These are phyloP conservation scores for Brachionus koreanus DNA, from an alignment of 1,140 invertebrate genomes.

Conservation along the genomic window DNA sequence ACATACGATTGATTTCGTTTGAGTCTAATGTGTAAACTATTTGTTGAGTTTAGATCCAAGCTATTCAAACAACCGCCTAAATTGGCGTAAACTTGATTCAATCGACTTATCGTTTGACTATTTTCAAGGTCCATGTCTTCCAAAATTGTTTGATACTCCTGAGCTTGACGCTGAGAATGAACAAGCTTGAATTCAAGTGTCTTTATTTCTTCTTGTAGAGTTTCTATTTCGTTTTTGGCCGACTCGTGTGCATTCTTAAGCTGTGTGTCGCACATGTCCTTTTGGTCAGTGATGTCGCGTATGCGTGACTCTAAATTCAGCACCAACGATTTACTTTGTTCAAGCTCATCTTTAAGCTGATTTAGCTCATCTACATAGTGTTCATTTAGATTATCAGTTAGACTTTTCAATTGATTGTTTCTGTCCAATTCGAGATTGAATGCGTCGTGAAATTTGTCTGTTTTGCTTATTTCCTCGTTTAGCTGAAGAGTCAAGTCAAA, in stretches of 20 bases:
- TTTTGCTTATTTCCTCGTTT: slow-evolving; percentile 23
- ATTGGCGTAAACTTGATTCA: background rate
- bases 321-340: background rate
- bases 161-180: slow-evolving; percentile 24
- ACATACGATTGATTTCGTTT: slow-evolving; percentile 25
- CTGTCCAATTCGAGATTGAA: slow-evolving; percentile 1
- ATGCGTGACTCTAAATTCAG: background rate
- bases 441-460: background rate
- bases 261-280: background rate
- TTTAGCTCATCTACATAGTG: background rate
- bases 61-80: background rate
- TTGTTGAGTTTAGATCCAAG: background rate
- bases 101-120: background rate
- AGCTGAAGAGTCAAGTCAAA: background rate
- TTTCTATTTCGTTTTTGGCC: slow-evolving; percentile 24
- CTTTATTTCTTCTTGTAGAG: slow-evolving; percentile 27
- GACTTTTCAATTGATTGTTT: slow-evolving; percentile 2
- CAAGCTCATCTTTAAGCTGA: background rate
- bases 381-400: background rate
- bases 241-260: slow-evolving; percentile 9
- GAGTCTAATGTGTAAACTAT: background rate
- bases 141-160: slow-evolving; percentile 14
- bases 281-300: background rate
- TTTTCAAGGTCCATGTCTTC: slow-evolving; percentile 35
- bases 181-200: slow-evolving; percentile 34